phyloP scores from a whole-genome alignment of 2,113 vertebrate genomes.

The Oxyura jamaicensis region DNA sequence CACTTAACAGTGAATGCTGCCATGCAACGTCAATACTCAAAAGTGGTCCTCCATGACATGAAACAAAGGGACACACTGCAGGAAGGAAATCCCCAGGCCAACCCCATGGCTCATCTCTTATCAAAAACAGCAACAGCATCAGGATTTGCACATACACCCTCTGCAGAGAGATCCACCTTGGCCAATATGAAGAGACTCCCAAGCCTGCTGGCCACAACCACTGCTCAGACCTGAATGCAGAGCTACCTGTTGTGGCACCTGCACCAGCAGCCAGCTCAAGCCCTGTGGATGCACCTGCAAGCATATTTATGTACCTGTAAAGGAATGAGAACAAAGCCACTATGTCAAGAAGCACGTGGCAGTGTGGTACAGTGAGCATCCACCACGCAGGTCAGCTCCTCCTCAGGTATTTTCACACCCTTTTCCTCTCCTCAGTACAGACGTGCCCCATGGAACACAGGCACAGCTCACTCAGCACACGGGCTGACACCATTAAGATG shows the following conservation, averaged over 20 bases:
- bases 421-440: background rate
- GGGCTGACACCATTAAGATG: background rate
- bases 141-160: background rate
- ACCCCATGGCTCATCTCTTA: background rate
- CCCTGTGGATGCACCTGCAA: background rate
- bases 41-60: accelerated
- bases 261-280: background rate
- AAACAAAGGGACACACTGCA: background rate
- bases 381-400: background rate
- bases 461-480: background rate
- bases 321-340: background rate
- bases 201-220: accelerated
- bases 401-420: accelerated
- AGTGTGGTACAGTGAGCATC: background rate
- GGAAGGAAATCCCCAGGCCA: background rate
- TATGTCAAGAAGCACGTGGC: accelerated
- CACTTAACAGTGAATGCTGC: background rate
- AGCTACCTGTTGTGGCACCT: accelerated
- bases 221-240: background rate
- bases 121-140: background rate
- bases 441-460: background rate
- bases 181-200: background rate
- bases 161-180: background rate
- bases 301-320: accelerated
- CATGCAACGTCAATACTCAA: background rate